A percentile compares a stretch with the other conserved stretches of the same genome.
Evolutionary conservation across 2,113 vertebrate species (phyloP).

Genomic region (Deroptyus accipitrinus): DNA sequence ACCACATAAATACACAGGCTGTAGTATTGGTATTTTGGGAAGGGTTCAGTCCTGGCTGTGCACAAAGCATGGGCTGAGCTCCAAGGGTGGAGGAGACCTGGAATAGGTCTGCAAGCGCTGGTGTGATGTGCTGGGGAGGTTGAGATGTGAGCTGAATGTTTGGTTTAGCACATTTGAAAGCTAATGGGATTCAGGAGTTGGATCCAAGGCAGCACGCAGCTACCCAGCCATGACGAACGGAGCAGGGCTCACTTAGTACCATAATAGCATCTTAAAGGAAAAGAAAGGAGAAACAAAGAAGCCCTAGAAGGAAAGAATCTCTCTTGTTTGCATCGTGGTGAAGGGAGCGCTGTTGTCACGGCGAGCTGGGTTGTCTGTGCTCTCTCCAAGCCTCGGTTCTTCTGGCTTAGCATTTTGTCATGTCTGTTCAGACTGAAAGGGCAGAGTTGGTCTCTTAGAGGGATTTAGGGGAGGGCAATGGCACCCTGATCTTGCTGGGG

Average conservation of each 20-base stretch:
- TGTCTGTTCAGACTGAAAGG: neutral
- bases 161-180: neutral
- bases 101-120: neutral
- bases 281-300: neutral
- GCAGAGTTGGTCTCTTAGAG: neutral
- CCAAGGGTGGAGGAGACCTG: neutral
- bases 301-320: neutral
- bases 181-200: neutral
- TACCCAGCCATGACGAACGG: neutral
- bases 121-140: neutral
- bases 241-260: neutral
- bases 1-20: neutral
- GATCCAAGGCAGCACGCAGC: neutral
- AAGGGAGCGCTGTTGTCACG: neutral
- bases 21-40: neutral
- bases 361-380: neutral
- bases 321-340: neutral
- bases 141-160: neutral
- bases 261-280: neutral
- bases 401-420: neutral
- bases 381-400: neutral
- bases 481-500: neutral
- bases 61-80: neutral
- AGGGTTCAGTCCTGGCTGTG: neutral
- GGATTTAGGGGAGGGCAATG: neutral